These are phyloP conservation scores for Coccyzus lansbergi DNA, from an alignment of 2,797 vertebrate genomes.

Conservation along the genomic window DNA sequence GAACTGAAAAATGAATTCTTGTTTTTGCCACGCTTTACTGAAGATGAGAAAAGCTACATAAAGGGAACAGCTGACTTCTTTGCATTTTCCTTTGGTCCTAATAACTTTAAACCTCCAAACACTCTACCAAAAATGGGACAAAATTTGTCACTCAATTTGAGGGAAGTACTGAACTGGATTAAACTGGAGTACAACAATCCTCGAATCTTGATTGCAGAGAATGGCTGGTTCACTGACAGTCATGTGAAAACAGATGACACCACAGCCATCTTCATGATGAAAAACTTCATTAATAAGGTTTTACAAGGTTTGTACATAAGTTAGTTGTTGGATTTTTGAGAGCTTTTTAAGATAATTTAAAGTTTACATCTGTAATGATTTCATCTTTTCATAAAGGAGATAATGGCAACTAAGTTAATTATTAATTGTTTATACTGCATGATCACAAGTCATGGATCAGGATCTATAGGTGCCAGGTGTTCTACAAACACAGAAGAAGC, in stretches of 20 bases:
- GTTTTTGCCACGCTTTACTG: conserved; percentile 83
- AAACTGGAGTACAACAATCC: conserved; percentile 87
- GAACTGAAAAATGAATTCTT: conserved; percentile 79
- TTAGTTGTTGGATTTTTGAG: not conserved
- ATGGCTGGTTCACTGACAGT: conserved; percentile 92
- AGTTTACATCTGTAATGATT: not conserved
- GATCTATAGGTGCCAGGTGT: not conserved
- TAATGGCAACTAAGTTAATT: conserved; percentile 25
- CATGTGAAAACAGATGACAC: conserved; percentile 90
- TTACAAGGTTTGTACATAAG: conserved; percentile 85
- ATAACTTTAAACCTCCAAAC: conserved; percentile 85
- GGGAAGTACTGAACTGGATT: conserved; percentile 89
- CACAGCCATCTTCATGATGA: conserved; percentile 89
- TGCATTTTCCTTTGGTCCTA: conserved; percentile 92
- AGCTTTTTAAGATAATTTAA: not conserved
- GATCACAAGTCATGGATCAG: not conserved
- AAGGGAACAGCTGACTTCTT: conserved; percentile 93
- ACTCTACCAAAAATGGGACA: conserved; percentile 82
- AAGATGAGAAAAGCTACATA: conserved; percentile 83
- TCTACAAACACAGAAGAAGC: conserved; percentile 15
- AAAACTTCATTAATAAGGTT: conserved; percentile 91
- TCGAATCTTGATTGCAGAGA: conserved; percentile 88
- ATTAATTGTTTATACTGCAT: conserved; percentile 34
- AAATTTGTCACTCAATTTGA: conserved; percentile 84
- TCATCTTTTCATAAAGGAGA: not conserved